Base-by-base conservation (phyloP, 2,113 vertebrate species). In the western clawed frog (Xenopus tropicalis) region DNA sequence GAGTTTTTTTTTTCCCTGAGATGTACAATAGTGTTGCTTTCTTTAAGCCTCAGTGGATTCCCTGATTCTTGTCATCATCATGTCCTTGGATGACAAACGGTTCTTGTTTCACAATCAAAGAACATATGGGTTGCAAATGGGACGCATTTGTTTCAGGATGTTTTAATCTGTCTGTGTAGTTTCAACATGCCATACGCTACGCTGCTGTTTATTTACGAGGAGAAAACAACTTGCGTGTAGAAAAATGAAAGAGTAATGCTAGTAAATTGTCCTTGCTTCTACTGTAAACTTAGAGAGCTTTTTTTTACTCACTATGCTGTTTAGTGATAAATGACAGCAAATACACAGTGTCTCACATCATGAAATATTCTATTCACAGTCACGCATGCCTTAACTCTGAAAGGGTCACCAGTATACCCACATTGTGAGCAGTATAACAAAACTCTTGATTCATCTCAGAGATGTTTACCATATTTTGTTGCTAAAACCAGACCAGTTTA, bases 1-100 rank as follows among this genome's bases (percentile, higher is more conserved):
- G 51, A 29, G 56, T 64, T 72, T 59, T 68, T 42, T n/a, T n/a
- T 72, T 59, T 68, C 22, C 13, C 37, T 65, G 52, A 37, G 71
- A 58, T n/a, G 19, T 46, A 57, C 19, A 22, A 22, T 68, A 52
- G 14, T 48, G 42, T 74, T 68, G 37, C 16, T 67, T 67, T 56
- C 13, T 59, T 66, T 59, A 74, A 23, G 44, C 58, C 61, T 42
- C 44, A 22, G 19, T 56, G 44, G 22, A 19, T 23, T 5, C 56
- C 3, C 29, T 73, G 44, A 17, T 29, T 68, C 65, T 74, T 59
- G 29, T 37, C 29, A 1, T 68, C 69, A 62, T 51, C 23, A 12
- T 51, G 2, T 25, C 56, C 44, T 13, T 75, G 12, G 44, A 69
- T 54, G 44, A 69, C 56, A 75, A 62, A 43, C 46, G 37, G 44